Evolutionary conservation across 2,797 vertebrate species (phyloP).

Genomic region (Erethizon dorsatum): DNA sequence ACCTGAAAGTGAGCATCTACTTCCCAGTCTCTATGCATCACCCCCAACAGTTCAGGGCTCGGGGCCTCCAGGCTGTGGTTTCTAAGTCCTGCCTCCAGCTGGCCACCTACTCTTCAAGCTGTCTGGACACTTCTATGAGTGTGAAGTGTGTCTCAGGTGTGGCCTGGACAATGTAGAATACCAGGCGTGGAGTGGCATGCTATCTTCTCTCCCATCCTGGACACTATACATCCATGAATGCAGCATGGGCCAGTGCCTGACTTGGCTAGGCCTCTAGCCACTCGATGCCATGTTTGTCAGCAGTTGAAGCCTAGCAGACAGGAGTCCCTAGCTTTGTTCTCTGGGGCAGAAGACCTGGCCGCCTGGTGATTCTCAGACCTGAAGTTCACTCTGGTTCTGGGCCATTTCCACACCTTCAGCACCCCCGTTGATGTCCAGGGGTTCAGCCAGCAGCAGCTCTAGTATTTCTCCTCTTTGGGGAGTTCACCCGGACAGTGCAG

Average conservation of each 20-base stretch:
- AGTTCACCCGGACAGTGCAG: no score
- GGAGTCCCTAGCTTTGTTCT: slow-evolving; percentile 21
- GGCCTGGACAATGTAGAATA: not conserved
- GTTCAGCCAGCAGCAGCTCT: not conserved
- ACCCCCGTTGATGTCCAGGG: not conserved
- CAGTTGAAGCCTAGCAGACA: not conserved
- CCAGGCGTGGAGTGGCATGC: not conserved
- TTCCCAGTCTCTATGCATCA: not conserved
- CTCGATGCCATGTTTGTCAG: not conserved
- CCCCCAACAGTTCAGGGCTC: not conserved
- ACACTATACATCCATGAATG: not conserved
- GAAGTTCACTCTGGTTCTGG: not conserved
- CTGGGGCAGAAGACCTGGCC: not conserved
- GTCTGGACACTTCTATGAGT: not conserved
- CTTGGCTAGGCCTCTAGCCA: not conserved
- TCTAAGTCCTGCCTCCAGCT: not conserved
- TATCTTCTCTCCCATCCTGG: not conserved
- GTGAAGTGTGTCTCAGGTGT: not conserved
- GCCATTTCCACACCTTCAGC: not conserved
- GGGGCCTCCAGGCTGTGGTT: not conserved
- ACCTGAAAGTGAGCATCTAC: not conserved
- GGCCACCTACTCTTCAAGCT: not conserved
- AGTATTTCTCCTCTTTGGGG: not conserved
- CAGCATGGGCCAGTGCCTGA: not conserved
- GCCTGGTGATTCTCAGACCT: not conserved